These are phyloP conservation scores for Myripristis jacobus DNA, from an alignment of 2,797 vertebrate species.

Conservation along the genomic window DNA sequence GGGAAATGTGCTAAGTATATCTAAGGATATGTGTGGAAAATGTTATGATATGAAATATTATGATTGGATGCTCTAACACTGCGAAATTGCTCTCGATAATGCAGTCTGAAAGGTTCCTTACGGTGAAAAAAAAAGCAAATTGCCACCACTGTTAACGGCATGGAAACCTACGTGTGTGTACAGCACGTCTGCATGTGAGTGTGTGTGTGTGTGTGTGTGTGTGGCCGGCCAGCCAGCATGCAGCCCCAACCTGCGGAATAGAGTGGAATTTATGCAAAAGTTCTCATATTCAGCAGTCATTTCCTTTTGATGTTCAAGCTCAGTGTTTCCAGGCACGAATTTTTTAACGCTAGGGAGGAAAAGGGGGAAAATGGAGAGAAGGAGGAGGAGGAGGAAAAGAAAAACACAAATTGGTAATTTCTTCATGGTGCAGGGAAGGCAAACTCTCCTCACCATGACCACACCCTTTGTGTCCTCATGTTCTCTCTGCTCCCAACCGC, in stretches of 20 bases:
- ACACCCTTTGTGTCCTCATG: slow-evolving; percentile 31
- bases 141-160: slow-evolving; percentile 52
- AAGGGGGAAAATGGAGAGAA: neutral
- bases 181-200: slow-evolving; percentile 36
- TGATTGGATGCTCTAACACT: slow-evolving; percentile 16
- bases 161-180: slow-evolving; percentile 47
- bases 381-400: slow-evolving; percentile 21
- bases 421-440: slow-evolving; percentile 25
- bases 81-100: slow-evolving; percentile 21
- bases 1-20: neutral
- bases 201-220: slow-evolving; percentile 34
- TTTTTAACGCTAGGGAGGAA: slow-evolving; percentile 37
- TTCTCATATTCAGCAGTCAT: slow-evolving; percentile 70
- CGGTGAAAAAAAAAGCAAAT: slow-evolving; percentile 55
- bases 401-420: slow-evolving; percentile 59
- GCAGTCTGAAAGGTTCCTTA: slow-evolving; percentile 48
- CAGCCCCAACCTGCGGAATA: slow-evolving; percentile 52
- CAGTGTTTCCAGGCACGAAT: slow-evolving; percentile 78
- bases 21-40: slow-evolving; percentile 10
- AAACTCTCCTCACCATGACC: slow-evolving; percentile 27
- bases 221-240: slow-evolving; percentile 31
- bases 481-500: slow-evolving; percentile 21
- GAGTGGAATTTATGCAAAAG: slow-evolving; percentile 74
- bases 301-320: slow-evolving; percentile 80
- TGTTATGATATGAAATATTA: slow-evolving; percentile 10